Percentiles rank a stretch among this genome's conserved stretches.
Evolutionary conservation across 2,888 invertebrate species (phyloP).

Genomic region (Rhingia campestris): DNA sequence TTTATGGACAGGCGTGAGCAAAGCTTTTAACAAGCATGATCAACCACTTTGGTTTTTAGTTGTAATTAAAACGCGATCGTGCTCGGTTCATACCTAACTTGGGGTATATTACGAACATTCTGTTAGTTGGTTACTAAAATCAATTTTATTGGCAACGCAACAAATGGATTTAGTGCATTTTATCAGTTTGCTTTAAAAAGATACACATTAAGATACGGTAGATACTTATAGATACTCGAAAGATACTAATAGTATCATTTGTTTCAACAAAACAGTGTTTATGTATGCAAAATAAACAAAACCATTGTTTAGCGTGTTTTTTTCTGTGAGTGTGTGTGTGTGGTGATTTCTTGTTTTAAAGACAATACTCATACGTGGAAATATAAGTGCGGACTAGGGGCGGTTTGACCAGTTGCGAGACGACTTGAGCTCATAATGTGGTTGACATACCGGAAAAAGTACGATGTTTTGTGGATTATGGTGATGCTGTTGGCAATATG

Average conservation of each 20-base stretch:
- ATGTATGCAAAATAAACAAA: too few species aligned
- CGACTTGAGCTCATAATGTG: not conserved
- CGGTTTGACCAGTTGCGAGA: not conserved
- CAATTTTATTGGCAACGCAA: too few species aligned
- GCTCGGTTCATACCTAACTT: not conserved
- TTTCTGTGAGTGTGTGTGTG: not conserved
- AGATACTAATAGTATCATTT: too few species aligned
- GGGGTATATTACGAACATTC: not conserved
- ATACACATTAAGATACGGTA: too few species aligned
- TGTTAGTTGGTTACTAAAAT: too few species aligned
- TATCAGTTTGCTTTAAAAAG: too few species aligned
- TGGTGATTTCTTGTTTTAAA: not conserved
- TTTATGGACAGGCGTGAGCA: too few species aligned
- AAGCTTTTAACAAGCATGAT: too few species aligned
- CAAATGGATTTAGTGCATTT: too few species aligned
- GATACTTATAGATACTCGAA: too few species aligned
- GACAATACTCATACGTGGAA: not conserved
- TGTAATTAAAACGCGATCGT: not conserved
- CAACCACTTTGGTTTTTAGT: not conserved
- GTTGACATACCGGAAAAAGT: not conserved
- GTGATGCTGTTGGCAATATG: not conserved
- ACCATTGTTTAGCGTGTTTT: not conserved
- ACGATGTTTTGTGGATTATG: not conserved
- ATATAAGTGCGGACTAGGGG: not conserved
- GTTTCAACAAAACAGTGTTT: too few species aligned